Evolutionary conservation across 2,113 vertebrate species (phyloP), one percentile per base, ranked within the genome.

Genomic region (Scomber japonicus): DNA sequence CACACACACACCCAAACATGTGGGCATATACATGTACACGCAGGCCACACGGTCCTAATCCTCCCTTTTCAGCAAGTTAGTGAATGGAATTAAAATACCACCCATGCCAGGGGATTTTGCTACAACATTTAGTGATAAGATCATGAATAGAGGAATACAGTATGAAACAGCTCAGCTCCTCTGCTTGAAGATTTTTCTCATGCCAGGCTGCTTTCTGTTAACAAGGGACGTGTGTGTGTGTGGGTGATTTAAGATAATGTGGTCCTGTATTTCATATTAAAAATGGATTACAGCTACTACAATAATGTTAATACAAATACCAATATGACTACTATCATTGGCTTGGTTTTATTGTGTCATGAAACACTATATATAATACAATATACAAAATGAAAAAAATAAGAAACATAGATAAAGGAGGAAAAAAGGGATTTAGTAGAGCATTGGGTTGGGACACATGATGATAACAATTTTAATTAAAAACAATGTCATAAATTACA

Each of bases 61-160:
- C 81, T 76, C 27, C 0, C 1, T 88, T 93, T 91, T 92, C 86
- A 89, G 78, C 81, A 83, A 49, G 73, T 78, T 69, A 61, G 57
- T 70, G 71, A 81, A 65, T 68, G 78, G 85, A 86, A 88, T 89
- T 78, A 78, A 82, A 85, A 81, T 71, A 84, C 67, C 44, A 0
- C 8, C 62, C 56, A 46, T 70, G 65, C 77, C 75, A 35, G 64
- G 56, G 59, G 67, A 81, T 72, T 78, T 12, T 48, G 66, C 27
- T 64, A 46, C 64, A 72, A 81, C 77, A 67, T 27, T 13, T 16
- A 19, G 73, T 35, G 89, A 92, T 91, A 88, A 69, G 83, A 92
- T 91, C 84, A 35, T 11, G 56, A 80, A 64, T 3, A 61, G 44
- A 71, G 62, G 67, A 81, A 72, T 75, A 74, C 71, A 80, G 64